These are phyloP conservation scores for Pongo pygmaeus DNA, from an alignment of 2,113 vertebrate genomes.

Conservation along the genomic window DNA sequence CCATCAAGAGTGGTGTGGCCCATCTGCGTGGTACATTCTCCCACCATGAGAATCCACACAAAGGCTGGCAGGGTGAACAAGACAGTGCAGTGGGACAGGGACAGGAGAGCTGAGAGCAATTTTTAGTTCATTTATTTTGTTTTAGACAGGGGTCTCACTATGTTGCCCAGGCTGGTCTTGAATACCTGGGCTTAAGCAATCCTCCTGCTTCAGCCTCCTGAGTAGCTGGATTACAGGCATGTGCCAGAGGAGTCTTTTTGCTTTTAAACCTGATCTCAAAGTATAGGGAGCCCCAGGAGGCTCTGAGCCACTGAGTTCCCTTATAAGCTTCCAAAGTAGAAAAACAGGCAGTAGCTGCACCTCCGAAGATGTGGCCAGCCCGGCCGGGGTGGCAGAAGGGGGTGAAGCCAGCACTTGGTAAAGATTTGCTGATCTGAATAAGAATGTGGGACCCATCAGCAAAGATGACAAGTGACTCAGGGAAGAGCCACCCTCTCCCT, in stretches of 20 bases:
- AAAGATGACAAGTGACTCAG: background rate
- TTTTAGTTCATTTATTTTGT: no score
- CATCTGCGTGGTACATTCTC: background rate
- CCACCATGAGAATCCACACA: background rate
- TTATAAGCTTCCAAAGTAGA: background rate
- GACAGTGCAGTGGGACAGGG: accelerated
- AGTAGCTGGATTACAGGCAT: background rate
- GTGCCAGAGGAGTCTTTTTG: background rate
- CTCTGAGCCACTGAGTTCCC: background rate
- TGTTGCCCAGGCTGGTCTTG: background rate
- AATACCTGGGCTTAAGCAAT: background rate
- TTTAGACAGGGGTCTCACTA: background rate
- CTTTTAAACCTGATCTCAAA: background rate
- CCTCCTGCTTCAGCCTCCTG: background rate
- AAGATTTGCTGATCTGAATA: background rate
- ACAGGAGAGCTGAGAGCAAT: background rate
- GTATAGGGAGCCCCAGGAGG: background rate
- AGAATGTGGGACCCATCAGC: background rate
- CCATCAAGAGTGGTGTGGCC: background rate
- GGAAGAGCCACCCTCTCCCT: background rate
- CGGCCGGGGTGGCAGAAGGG: background rate
- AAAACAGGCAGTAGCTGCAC: background rate
- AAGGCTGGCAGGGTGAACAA: background rate
- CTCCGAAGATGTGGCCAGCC: background rate
- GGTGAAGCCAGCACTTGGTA: accelerated